Conservation (phyloP, 2,888 invertebrate genomes). For the Aphrophora alni region DNA sequence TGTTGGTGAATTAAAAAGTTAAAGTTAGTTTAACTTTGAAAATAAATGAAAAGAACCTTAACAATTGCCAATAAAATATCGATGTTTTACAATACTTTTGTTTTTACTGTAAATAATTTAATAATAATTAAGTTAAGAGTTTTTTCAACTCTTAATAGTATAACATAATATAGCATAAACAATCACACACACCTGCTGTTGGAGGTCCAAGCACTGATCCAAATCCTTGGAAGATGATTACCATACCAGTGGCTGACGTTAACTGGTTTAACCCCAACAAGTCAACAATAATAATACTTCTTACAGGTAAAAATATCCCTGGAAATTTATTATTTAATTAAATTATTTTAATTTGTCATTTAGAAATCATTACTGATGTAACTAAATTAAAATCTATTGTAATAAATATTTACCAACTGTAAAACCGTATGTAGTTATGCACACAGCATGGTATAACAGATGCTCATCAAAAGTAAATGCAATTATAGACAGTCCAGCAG, state of each 20-base stretch:
- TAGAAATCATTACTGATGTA: no score
- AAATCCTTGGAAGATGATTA: slow-evolving; percentile 36
- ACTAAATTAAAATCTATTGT: neutral
- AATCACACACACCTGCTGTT: slow-evolving; percentile 33
- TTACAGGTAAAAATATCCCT: slow-evolving; percentile 35
- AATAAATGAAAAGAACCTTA: no score
- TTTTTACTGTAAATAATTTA: no score
- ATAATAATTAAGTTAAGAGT: no score
- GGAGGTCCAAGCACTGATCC: slow-evolving; percentile 31
- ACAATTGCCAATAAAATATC: no score
- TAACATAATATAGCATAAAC: no score
- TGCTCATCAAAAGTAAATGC: neutral
- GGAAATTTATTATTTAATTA: neutral
- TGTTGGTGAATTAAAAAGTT: no score
- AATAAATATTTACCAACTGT: neutral
- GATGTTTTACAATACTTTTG: no score
- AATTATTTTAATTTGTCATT: no score
- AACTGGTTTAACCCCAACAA: slow-evolving; percentile 37
- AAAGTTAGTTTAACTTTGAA: no score
- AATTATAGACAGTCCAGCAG: neutral
- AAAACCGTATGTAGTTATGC: slow-evolving; percentile 18
- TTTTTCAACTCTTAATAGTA: no score
- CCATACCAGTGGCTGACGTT: slow-evolving; percentile 33
- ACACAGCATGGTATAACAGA: neutral
- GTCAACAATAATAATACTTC: slow-evolving; percentile 40